Percentiles rank a stretch among this genome's conserved stretches.
Evolutionary conservation across 2,888 invertebrate species (phyloP).

Genomic region (Thymelicus lineola): DNA sequence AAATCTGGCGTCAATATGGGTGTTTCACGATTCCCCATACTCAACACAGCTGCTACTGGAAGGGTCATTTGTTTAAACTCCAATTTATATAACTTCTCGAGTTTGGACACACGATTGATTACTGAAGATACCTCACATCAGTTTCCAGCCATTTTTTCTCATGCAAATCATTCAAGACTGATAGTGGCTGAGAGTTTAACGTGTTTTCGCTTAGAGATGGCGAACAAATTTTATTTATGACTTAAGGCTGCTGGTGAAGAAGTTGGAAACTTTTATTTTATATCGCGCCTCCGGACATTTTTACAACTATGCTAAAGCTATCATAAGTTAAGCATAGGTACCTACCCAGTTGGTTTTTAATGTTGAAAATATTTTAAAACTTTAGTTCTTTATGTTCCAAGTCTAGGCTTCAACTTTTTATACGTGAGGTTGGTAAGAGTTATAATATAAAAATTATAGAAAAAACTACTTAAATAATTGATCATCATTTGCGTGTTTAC

Average conservation of each 20-base stretch:
- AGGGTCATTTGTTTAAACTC: constrained; percentile 4
- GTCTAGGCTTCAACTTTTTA: no score
- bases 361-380: no score
- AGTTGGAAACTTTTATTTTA: no score
- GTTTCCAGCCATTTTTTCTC: constrained; percentile 47
- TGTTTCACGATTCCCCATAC: constrained; percentile 1
- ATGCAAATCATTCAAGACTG: background rate
- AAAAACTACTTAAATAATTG: no score
- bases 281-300: no score
- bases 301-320: no score
- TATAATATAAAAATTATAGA: no score
- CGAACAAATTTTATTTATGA: background rate
- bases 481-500: no score
- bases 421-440: no score
- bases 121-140: constrained; percentile 4
- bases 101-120: constrained; percentile 19
- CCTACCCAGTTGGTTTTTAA: no score
- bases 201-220: background rate
- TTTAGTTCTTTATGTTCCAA: no score
- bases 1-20: background rate
- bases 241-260: background rate
- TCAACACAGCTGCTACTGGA: constrained; percentile 9
- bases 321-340: no score
- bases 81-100: constrained; percentile 18
- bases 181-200: constrained; percentile 1